These are phyloP conservation scores for Eudasyphora cyanicolor DNA, from an alignment of 2,888 invertebrate species.

Conservation along the genomic window DNA sequence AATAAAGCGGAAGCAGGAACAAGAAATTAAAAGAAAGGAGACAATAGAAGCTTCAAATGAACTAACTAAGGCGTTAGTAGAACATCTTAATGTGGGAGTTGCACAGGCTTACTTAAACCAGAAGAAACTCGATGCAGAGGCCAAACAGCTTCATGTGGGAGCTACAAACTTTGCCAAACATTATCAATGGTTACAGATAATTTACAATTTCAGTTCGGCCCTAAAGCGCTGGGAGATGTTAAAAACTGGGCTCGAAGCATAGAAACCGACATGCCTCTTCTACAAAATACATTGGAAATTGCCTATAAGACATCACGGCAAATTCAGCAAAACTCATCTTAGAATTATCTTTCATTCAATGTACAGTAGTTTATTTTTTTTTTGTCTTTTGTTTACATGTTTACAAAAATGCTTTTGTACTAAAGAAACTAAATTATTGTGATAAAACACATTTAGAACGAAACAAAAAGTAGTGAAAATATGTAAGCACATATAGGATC, in stretches of 20 bases:
- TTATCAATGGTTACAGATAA: slow-evolving; percentile 96
- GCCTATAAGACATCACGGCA: slow-evolving; percentile 90
- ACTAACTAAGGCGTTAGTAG: slow-evolving; percentile 95
- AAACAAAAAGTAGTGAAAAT: neutral
- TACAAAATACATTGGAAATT: slow-evolving; percentile 94
- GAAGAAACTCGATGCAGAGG: slow-evolving; percentile 97
- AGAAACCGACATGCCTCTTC: slow-evolving; percentile 96
- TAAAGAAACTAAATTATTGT: slow-evolving; percentile 12
- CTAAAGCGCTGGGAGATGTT: slow-evolving; percentile 97
- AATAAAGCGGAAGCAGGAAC: slow-evolving; percentile 88
- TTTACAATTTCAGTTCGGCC: slow-evolving; percentile 92
- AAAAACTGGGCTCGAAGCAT: slow-evolving; percentile 99
- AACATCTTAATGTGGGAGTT: slow-evolving; percentile 98
- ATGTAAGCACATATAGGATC: too few species aligned
- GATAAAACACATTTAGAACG: neutral
- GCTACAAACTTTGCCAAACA: slow-evolving; percentile 97
- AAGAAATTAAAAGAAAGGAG: slow-evolving; percentile 96
- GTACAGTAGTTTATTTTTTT: neutral
- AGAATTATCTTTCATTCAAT: slow-evolving; percentile 5
- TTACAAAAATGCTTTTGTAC: neutral
- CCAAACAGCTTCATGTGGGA: slow-evolving; percentile 95
- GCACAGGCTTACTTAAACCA: slow-evolving; percentile 99
- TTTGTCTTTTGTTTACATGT: neutral
- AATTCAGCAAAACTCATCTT: slow-evolving; percentile 55
- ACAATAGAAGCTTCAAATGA: slow-evolving; percentile 95